Evolutionary conservation across 2,888 invertebrate species (phyloP).

Genomic region (Eucriotettix oculatus): DNA sequence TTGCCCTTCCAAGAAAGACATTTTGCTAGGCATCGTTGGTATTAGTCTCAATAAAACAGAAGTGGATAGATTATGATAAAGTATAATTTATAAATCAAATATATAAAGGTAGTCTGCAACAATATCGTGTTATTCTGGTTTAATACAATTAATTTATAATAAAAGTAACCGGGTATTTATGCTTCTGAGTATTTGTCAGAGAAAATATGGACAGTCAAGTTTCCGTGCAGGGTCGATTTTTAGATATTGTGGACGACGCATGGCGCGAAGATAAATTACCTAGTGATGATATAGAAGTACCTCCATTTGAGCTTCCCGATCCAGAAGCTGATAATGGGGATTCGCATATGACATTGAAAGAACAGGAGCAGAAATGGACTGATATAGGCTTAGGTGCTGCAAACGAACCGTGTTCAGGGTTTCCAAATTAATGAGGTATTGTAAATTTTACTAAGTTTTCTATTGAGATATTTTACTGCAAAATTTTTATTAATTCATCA

Average conservation of each 20-base stretch:
- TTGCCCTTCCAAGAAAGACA: too few relatives aligned
- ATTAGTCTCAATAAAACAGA: too few relatives aligned
- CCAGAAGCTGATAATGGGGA: slow-evolving; percentile 86
- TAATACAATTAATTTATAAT: too few relatives aligned
- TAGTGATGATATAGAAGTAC: slow-evolving; percentile 71
- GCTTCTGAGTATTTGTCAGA: too few relatives aligned
- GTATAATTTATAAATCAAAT: too few relatives aligned
- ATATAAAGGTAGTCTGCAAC: too few relatives aligned
- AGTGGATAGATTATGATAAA: too few relatives aligned
- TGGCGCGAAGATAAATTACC: slow-evolving; percentile 76
- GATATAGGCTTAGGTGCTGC: slow-evolving; percentile 35
- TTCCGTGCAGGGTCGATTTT: slow-evolving; percentile 51
- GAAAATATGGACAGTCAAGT: slow-evolving; percentile 59
- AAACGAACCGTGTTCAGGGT: slow-evolving; percentile 32
- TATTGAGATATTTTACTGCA: slow-evolving; percentile 1
- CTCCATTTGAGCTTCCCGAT: slow-evolving; percentile 75
- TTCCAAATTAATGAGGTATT: not conserved
- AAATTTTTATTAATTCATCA: too few relatives aligned
- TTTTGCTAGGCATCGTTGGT: too few relatives aligned
- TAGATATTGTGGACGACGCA: slow-evolving; percentile 67
- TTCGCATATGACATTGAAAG: slow-evolving; percentile 73
- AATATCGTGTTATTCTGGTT: too few relatives aligned
- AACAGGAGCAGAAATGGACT: slow-evolving; percentile 66
- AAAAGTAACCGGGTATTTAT: too few relatives aligned
- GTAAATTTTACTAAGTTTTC: not conserved